Conservation (phyloP, 2,797 vertebrate species). For the Sebastes hubbsi region DNA sequence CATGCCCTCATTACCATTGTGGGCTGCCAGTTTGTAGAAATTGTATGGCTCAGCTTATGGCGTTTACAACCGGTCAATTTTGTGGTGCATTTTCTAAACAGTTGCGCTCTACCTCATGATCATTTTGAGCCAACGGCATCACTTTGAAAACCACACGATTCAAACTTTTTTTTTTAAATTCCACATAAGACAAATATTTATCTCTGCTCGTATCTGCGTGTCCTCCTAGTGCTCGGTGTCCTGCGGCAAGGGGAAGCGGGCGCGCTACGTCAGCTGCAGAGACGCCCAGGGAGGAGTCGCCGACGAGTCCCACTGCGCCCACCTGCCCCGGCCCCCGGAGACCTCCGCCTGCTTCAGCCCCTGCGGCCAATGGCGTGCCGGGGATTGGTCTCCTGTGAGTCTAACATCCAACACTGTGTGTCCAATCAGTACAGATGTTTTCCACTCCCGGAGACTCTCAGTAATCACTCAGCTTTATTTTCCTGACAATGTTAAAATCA, state of each 20-base stretch:
- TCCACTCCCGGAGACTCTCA: neutral
- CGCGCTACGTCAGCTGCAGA: constrained; percentile 94
- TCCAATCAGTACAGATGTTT: constrained; percentile 53
- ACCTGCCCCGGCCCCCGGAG: constrained; percentile 89
- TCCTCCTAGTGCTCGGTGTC: constrained; percentile 90
- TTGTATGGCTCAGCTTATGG: neutral
- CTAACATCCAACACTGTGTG: constrained; percentile 27
- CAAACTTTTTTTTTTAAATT: neutral
- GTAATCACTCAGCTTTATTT: constrained; percentile 2
- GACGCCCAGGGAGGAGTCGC: constrained; percentile 88
- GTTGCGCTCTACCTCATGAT: neutral
- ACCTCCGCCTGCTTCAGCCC: constrained; percentile 87
- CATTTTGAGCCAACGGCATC: neutral
- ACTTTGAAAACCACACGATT: constrained; percentile 2
- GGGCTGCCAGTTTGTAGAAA: neutral
- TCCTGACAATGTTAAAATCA: constrained; percentile 14
- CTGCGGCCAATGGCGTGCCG: constrained; percentile 93
- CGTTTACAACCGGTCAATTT: neutral
- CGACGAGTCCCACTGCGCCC: constrained; percentile 88
- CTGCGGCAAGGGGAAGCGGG: constrained; percentile 90
- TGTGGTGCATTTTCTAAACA: neutral
- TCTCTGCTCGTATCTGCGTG: constrained; percentile 10
- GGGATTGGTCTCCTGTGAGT: constrained; percentile 96
- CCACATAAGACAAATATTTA: neutral
- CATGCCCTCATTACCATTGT: neutral